Percentiles rank a stretch among this genome's conserved stretches.
Evolutionary conservation across 2,113 vertebrate species (phyloP).

Genomic region (Fulmarus glacialis): DNA sequence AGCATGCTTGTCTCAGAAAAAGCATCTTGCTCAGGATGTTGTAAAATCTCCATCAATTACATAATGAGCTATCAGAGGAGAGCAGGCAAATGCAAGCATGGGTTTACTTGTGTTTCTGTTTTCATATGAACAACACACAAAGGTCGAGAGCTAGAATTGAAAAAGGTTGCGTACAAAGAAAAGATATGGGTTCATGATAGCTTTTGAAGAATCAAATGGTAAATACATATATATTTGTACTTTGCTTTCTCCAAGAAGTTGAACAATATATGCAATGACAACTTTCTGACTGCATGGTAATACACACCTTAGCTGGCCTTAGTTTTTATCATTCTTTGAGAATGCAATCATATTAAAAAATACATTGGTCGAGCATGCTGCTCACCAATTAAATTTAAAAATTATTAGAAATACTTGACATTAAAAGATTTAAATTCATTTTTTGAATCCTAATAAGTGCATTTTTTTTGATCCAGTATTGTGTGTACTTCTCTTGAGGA

Average conservation of each 20-base stretch:
- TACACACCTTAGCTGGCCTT: background rate
- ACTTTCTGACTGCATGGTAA: background rate
- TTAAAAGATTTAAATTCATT: slow-evolving; percentile 63
- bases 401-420: slow-evolving; percentile 66
- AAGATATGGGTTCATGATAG: background rate
- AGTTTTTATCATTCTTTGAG: slow-evolving; percentile 15
- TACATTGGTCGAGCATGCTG: background rate
- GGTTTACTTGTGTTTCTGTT: background rate
- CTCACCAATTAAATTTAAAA: slow-evolving; percentile 70
- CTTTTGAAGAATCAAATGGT: background rate
- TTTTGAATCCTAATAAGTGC: slow-evolving; percentile 57
- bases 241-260: background rate
- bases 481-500: slow-evolving; percentile 49
- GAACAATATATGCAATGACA: background rate
- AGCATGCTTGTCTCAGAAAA: background rate
- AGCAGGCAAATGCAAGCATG: background rate
- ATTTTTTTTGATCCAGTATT: background rate
- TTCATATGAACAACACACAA: background rate
- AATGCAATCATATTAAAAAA: slow-evolving; percentile 40
- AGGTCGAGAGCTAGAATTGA: background rate
- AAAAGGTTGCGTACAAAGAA: background rate
- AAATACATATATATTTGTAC: background rate
- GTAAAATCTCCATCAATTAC: background rate
- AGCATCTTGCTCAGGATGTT: background rate
- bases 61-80: background rate